Base-by-base conservation (phyloP, 2,888 invertebrate species). In the Apomyelois bistriatella region DNA sequence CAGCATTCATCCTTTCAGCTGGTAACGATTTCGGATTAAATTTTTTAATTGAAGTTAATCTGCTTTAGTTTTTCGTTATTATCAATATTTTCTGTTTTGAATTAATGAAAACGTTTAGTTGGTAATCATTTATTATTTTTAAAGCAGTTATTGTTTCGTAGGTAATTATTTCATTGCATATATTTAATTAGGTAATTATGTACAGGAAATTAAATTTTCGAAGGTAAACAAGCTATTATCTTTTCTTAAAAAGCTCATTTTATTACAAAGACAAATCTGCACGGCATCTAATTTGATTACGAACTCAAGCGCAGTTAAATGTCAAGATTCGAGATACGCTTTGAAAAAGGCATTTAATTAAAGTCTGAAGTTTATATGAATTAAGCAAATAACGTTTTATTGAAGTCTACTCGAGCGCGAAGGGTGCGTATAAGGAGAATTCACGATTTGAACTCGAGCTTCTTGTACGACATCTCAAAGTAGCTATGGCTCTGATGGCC, bases 281-380 rank as follows among this genome's bases (percentile, higher is more conserved):
- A 6, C 13, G 7, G 9, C 36, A 38, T 57, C 60, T 56, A 58
- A 62, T 65, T 63, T 55, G 55, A 61, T 58, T 58, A 57, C 58
- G 54, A 59, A 53, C 50, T 51, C 48, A 60, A 52, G 53, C 55
- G 48, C 59, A 61, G 58, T 51, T 54, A 41, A 50, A 61, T 57
- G 63, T 60, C 57, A 58, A 51, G 54, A 61, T 63, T 60, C 55
- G 56, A 51, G 54, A 61, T 63, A 61, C 55, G 51, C 61, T 64
- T 62, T 66, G 64, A 65, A 64, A 68, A 70, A 65, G 61, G 62
- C 60, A 64, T 74, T 72, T 70, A 69, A 74, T 74, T 75, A 71
- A 70, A 70, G 56, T 59, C 61, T 57, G 53, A 47, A 56, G 55
- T 63, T 64, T 66, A 59, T 62, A 62, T 68, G 62, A 68, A 68